A percentile compares a stretch with the other conserved stretches of the same genome.
Conservation (phyloP, 2,797 vertebrate species). For the Synanceia verrucosa region DNA sequence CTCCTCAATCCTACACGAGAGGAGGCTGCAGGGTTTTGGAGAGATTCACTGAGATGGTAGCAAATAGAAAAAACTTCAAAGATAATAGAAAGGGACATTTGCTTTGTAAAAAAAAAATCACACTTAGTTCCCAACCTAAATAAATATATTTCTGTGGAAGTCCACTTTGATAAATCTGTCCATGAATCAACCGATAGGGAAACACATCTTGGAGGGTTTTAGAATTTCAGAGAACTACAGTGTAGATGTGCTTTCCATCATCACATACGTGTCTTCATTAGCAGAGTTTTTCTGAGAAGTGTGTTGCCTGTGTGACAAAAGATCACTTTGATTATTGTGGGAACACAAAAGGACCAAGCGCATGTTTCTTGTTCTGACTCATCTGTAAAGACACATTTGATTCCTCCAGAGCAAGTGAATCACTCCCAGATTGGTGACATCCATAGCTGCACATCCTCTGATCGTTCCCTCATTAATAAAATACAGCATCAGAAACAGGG, state of each 20-base stretch:
- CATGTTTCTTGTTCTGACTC: background rate
- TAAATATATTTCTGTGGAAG: constrained; percentile 27
- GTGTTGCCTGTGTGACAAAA: too few relatives aligned
- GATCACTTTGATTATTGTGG: constrained; percentile 13
- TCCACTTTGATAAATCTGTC: constrained; percentile 18
- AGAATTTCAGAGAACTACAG: background rate
- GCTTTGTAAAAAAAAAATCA: constrained; percentile 10
- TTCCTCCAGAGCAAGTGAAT: constrained; percentile 16
- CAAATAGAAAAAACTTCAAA: constrained; percentile 34
- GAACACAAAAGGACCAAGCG: constrained; percentile 11
- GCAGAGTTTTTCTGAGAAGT: background rate
- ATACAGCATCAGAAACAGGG: background rate
- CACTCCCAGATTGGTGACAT: constrained; percentile 2
- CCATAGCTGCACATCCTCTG: background rate
- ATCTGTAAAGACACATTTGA: background rate
- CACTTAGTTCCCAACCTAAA: constrained; percentile 14
- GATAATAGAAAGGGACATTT: constrained; percentile 15
- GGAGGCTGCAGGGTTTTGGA: constrained; percentile 21
- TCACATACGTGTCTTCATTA: background rate
- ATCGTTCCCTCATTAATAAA: constrained; percentile 6
- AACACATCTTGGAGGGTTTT: background rate
- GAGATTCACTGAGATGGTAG: constrained; percentile 3
- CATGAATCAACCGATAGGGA: constrained; percentile 14
- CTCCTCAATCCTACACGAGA: constrained; percentile 37
- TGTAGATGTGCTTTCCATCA: too few relatives aligned